Evolutionary conservation across 2,888 invertebrate species (phyloP), one percentile per base, ranked within the genome.

Genomic region (Epistrophella euchroma): DNA sequence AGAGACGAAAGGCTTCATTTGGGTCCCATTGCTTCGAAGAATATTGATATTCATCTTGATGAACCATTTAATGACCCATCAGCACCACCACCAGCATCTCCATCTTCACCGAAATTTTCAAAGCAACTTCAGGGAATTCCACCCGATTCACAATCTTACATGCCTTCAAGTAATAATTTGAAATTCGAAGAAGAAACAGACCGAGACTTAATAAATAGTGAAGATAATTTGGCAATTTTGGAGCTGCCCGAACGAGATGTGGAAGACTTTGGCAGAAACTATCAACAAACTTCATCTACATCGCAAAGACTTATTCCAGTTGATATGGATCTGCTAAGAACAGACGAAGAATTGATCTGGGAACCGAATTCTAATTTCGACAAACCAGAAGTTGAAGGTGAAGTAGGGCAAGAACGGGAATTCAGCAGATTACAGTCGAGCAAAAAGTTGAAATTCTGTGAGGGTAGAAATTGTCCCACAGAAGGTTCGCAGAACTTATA

Each of bases 231-330:
- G 22, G 56, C 56, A 2, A 1, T 72, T 1, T 37, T 56, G 2
- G 85, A 85, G 10, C 81, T 76, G n/a, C 81, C 85, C 0, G 85
- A 77, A n/a, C 45, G 85, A 17, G 85, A 85, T 40, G n/a, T 43
- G 15, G 15, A 15, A 13, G 40, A 15, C 5, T 1, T 56, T 9
- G 72, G 62, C 1, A 1, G 3, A 13, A 3, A 17, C 40, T 10
- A 28, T 9, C 60, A 43, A 13, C 11, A 40, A 9, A 6, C 7
- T 45, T n/a, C 28, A 66, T 0, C 15, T 35, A 19, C 1, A 35
- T 32, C 28, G 22, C 60, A 62, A 13, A 50, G 68, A 13, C 56
- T 80, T 9, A 73, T 85, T 6, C 81, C 80, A n/a, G 56, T 85
- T 11, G 81, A 85, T n/a, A 72, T 70, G 62, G 72, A 81, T 25